phyloP scores from a whole-genome alignment of 1,140 invertebrate genomes.

The Drosophila prosaltans region DNA sequence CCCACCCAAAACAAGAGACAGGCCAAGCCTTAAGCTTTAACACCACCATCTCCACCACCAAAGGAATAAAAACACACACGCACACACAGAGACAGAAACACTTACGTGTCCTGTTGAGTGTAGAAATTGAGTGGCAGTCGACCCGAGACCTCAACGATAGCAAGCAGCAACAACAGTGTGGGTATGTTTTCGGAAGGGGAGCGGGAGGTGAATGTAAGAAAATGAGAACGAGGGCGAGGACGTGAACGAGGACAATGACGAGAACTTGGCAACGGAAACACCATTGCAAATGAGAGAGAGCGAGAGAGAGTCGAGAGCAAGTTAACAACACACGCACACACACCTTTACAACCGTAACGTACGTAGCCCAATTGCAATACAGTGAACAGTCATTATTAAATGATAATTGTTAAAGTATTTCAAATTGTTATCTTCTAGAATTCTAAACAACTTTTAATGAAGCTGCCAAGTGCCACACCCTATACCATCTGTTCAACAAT shows the following conservation, averaged over 20 bases:
- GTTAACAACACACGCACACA: conserved; percentile 56
- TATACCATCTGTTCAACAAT: no score
- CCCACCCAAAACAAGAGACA: conserved; percentile 41
- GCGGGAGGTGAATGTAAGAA: conserved; percentile 22
- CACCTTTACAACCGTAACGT: conserved; percentile 3
- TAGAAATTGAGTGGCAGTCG: conserved; percentile 48
- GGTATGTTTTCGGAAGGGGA: background rate
- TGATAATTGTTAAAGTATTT: no score
- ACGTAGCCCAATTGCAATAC: conserved; percentile 20
- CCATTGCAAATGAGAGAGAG: conserved; percentile 18
- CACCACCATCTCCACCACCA: conserved; percentile 25
- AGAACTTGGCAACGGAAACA: conserved; percentile 26
- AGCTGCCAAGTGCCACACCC: no score
- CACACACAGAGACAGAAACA: conserved; percentile 32
- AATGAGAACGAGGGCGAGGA: conserved; percentile 53
- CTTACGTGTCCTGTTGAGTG: conserved; percentile 67
- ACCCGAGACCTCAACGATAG: conserved; percentile 31
- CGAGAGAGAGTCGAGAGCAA: conserved; percentile 26
- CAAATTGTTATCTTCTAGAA: no score
- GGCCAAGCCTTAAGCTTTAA: conserved; percentile 33
- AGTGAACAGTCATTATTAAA: conserved; percentile 14
- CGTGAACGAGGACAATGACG: conserved; percentile 47
- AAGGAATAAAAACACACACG: conserved; percentile 12
- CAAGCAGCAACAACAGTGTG: conserved; percentile 20
- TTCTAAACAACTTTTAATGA: no score